Evolutionary conservation across 2,113 vertebrate genomes (phyloP).

Genomic region (Trematomus loennbergii): DNA sequence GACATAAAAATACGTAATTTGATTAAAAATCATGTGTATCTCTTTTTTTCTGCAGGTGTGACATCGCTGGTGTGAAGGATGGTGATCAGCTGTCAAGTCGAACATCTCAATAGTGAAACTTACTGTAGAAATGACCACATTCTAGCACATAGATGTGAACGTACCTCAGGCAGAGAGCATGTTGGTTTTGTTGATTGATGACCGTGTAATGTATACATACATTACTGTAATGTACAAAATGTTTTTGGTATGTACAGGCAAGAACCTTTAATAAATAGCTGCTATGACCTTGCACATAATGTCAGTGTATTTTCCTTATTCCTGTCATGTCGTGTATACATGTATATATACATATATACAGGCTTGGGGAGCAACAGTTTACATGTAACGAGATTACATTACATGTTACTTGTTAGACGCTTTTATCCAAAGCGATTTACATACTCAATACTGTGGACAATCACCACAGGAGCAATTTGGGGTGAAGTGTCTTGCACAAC

Average conservation of each 20-base stretch:
- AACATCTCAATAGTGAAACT: background rate
- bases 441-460: no score
- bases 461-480: no score
- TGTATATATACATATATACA: no score
- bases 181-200: conserved; percentile 11
- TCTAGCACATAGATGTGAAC: background rate
- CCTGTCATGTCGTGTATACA: background rate
- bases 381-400: no score
- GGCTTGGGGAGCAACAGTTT: no score
- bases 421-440: no score
- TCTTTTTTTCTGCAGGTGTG: conserved; percentile 67
- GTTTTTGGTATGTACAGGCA: conserved; percentile 54
- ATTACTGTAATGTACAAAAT: conserved; percentile 15
- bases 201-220: conserved; percentile 17
- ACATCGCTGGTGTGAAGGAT: conserved; percentile 75
- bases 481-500: no score
- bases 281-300: background rate
- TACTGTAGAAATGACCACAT: background rate
- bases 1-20: background rate
- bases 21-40: background rate
- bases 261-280: conserved; percentile 47
- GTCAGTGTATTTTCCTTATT: background rate
- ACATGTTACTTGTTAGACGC: no score
- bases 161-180: conserved; percentile 28
- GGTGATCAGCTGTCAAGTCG: background rate